Conservation (phyloP, 2,113 vertebrate species). For the Psilopogon haemacephalus region DNA sequence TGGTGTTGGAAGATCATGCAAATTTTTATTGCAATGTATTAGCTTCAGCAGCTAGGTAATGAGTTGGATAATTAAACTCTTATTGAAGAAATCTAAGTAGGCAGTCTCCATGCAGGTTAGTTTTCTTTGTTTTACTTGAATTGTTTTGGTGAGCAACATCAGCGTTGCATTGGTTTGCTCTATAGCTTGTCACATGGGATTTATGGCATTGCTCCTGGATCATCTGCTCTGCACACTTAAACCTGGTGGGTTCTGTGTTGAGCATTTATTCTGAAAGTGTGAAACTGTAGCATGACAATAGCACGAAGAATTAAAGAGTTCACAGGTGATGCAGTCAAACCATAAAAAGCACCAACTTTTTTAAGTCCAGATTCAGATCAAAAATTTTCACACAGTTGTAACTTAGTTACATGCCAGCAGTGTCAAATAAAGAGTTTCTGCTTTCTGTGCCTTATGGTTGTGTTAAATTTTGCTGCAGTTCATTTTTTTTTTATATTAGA, state of each 20-base stretch:
- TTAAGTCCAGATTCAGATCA: background rate
- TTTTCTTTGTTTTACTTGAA: background rate
- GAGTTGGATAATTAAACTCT: background rate
- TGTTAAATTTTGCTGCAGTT: background rate
- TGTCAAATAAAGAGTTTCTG: background rate
- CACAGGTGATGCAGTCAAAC: background rate
- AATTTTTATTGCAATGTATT: background rate
- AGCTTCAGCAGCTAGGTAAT: background rate
- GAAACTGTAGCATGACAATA: background rate
- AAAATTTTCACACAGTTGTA: background rate
- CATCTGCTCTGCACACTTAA: background rate
- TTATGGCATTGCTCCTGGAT: background rate
- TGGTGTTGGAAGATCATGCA: background rate
- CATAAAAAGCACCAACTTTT: background rate
- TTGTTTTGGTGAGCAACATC: background rate
- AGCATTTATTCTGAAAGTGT: background rate
- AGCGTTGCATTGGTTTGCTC: background rate
- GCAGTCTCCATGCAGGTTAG: accelerated
- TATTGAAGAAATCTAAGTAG: background rate
- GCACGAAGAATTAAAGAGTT: background rate
- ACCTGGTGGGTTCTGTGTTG: background rate
- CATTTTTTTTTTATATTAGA: background rate
- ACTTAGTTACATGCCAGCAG: background rate
- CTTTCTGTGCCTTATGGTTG: background rate
- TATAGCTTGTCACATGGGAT: background rate